These are phyloP conservation scores for Drosophila lacteicornis DNA, from an alignment of 1,140 invertebrate species.

Conservation along the genomic window DNA sequence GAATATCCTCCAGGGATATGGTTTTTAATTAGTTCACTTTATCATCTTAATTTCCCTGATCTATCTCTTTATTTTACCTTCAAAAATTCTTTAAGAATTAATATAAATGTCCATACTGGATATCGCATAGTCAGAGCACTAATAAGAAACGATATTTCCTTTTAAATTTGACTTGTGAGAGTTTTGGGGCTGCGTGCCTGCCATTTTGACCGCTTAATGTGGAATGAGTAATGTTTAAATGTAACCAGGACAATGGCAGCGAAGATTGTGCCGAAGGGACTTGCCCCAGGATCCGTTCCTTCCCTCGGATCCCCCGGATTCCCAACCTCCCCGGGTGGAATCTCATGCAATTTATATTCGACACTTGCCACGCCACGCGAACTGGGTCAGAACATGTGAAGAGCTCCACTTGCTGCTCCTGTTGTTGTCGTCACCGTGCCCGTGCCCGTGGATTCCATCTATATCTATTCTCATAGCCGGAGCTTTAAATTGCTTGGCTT, in stretches of 20 bases:
- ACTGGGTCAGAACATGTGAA: conserved; percentile 78
- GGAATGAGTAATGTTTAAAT: conserved; percentile 80
- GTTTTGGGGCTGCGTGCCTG: conserved; percentile 16
- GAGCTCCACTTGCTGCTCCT: conserved; percentile 28
- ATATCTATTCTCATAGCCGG: conserved; percentile 10
- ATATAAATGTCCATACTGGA: neutral
- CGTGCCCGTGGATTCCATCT: conserved; percentile 15
- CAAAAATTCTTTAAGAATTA: neutral
- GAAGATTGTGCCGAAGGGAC: conserved; percentile 47
- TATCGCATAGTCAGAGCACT: neutral
- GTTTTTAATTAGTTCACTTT: too few relatives aligned
- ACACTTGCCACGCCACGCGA: conserved; percentile 56
- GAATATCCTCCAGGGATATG: too few relatives aligned
- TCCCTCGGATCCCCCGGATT: neutral
- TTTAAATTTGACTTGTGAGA: conserved; percentile 55
- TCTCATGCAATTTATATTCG: conserved; percentile 77
- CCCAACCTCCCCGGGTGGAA: neutral
- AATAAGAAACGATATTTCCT: conserved; percentile 7
- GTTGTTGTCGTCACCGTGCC: conserved; percentile 22
- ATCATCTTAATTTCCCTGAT: too few relatives aligned
- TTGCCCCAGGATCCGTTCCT: conserved; percentile 15
- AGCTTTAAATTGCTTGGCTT: conserved; percentile 46
- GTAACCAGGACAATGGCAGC: conserved; percentile 78
- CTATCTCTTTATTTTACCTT: too few relatives aligned
- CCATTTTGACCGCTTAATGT: conserved; percentile 76